These are phyloP conservation scores for Acholoe squamosa DNA, from an alignment of 2,888 invertebrate species.

Conservation along the genomic window DNA sequence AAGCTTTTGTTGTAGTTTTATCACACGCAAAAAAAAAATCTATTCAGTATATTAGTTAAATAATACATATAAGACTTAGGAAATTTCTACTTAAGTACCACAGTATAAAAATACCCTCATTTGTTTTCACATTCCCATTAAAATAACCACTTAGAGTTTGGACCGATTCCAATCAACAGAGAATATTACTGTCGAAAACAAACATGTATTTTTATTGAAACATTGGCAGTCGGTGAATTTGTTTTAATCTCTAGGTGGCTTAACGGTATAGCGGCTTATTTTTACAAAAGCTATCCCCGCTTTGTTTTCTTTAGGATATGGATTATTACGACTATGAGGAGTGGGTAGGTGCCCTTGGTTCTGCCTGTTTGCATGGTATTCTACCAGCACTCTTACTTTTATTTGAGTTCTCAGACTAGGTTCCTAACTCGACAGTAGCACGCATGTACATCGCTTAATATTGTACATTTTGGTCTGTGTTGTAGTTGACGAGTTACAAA, in stretches of 20 bases:
- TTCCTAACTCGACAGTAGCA: conserved; percentile 9
- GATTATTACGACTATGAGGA: conserved; percentile 62
- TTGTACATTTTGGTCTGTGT: neutral
- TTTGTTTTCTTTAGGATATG: conserved; percentile 57
- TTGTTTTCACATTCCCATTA: no score
- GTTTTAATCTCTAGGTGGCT: neutral
- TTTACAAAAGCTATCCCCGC: neutral
- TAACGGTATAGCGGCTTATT: conserved; percentile 29
- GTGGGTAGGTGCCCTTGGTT: conserved; percentile 57
- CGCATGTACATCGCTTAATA: conserved; percentile 30
- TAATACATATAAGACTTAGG: neutral
- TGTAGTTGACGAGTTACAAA: neutral
- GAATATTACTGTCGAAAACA: neutral
- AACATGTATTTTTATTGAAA: conserved; percentile 1
- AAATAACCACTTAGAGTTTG: no score
- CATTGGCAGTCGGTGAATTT: neutral
- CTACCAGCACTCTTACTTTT: neutral
- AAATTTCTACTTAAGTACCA: neutral
- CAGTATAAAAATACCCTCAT: no score
- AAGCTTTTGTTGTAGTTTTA: conserved; percentile 35
- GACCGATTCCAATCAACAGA: neutral
- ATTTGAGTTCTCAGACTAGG: neutral
- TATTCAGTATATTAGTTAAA: neutral
- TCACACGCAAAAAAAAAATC: conserved; percentile 10
- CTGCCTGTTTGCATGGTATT: conserved; percentile 51